Evolutionary conservation across 1,140 invertebrate genomes (phyloP).

Genomic region (Trissolcus basalis): DNA sequence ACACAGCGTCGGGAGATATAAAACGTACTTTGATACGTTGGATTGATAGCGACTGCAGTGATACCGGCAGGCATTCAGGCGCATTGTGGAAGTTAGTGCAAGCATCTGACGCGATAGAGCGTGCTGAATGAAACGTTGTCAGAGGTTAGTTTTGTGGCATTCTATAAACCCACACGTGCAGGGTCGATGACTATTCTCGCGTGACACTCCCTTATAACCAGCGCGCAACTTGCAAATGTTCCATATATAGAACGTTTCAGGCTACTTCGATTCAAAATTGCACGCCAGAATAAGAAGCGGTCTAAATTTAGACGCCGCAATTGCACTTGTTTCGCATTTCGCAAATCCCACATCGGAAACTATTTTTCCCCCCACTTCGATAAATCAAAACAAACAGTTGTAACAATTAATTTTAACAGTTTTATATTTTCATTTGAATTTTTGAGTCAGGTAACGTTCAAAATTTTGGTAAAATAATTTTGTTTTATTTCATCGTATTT

Average conservation of each 20-base stretch:
- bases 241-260: slow-evolving; percentile 66
- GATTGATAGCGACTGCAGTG: slow-evolving; percentile 14
- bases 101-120: slow-evolving; percentile 20
- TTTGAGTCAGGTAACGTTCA: too few relatives aligned
- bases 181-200: slow-evolving; percentile 71
- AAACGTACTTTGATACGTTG: slow-evolving; percentile 19
- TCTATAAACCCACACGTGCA: slow-evolving; percentile 58
- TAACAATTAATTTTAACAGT: too few relatives aligned
- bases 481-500: too few relatives aligned
- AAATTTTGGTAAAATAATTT: too few relatives aligned
- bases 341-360: background rate
- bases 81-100: slow-evolving; percentile 20
- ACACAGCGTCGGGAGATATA: background rate
- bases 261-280: slow-evolving; percentile 44
- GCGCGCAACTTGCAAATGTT: slow-evolving; percentile 63
- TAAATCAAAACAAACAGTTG: background rate
- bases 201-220: slow-evolving; percentile 68
- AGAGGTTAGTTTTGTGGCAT: slow-evolving; percentile 67
- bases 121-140: slow-evolving; percentile 65
- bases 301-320: slow-evolving; percentile 27
- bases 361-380: background rate
- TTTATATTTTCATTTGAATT: too few relatives aligned
- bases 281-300: slow-evolving; percentile 42
- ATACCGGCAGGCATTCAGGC: slow-evolving; percentile 17
- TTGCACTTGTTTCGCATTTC: background rate